A percentile compares a stretch with the other conserved stretches of the same genome.
Conservation (phyloP, 2,113 vertebrate genomes). For the Strix uralensis region DNA sequence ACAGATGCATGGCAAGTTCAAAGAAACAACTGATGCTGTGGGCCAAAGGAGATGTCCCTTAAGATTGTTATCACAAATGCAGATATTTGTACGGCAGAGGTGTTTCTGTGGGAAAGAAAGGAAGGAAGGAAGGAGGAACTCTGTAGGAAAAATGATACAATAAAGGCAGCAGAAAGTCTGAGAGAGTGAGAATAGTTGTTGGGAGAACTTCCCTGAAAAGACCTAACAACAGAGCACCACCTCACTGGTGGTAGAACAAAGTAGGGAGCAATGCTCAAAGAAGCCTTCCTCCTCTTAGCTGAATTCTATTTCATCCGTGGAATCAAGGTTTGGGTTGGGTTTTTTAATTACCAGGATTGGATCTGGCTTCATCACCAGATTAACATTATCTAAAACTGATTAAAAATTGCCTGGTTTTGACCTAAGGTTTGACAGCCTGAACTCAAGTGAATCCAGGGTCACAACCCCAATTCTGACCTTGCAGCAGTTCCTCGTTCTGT, state of each 20-base stretch:
- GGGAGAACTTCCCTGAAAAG: neutral
- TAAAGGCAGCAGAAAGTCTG: neutral
- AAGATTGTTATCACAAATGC: neutral
- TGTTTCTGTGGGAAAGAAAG: neutral
- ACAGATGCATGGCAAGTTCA: neutral
- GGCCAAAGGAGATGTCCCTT: neutral
- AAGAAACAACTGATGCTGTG: neutral
- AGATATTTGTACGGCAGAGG: neutral
- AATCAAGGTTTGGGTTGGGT: neutral
- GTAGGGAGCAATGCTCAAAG: neutral
- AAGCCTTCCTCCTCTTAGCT: neutral
- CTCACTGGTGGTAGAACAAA: neutral
- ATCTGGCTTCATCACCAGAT: neutral
- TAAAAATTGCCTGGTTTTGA: neutral
- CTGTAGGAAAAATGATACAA: neutral
- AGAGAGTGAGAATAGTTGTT: neutral
- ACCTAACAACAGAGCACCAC: neutral
- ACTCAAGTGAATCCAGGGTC: neutral
- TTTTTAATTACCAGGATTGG: neutral
- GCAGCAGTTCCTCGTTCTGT: neutral
- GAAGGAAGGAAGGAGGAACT: neutral
- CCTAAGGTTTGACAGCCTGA: neutral
- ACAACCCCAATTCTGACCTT: neutral
- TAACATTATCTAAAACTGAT: neutral
- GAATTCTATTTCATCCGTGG: neutral